Conservation (phyloP, 2,797 vertebrate species). For the Toxotes lorentzi region DNA sequence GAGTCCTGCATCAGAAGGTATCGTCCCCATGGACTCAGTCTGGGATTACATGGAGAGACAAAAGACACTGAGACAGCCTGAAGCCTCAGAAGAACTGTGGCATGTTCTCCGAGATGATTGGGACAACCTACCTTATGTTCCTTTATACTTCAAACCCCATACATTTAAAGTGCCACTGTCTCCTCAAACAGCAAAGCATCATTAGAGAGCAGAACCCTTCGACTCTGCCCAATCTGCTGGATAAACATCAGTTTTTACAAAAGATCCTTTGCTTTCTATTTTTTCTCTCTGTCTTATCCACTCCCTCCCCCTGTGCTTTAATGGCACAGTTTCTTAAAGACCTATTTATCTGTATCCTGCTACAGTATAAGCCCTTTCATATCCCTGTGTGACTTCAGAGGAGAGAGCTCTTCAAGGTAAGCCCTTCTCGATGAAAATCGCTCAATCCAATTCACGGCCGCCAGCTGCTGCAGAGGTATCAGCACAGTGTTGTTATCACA, state of each 20-base stretch:
- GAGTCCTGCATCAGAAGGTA: too few species aligned
- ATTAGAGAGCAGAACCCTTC: constrained; percentile 1
- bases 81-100: too few species aligned
- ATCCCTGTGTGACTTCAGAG: constrained; percentile 20
- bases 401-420: constrained; percentile 29
- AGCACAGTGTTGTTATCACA: constrained; percentile 8
- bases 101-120: too few species aligned
- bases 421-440: constrained; percentile 24
- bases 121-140: too few species aligned
- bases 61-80: too few species aligned
- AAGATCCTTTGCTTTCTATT: neutral
- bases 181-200: neutral
- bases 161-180: too few species aligned
- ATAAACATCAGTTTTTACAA: neutral
- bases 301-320: neutral
- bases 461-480: constrained; percentile 33
- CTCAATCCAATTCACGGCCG: constrained; percentile 2
- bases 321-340: constrained; percentile 31
- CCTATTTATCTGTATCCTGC: constrained; percentile 35
- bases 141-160: too few species aligned
- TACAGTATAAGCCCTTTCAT: constrained; percentile 11
- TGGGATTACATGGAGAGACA: too few species aligned
- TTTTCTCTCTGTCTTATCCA: neutral
- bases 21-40: too few species aligned
- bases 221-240: constrained; percentile 1